Conservation (phyloP, 2,113 vertebrate genomes). For the Melanerpes formicivorus region DNA sequence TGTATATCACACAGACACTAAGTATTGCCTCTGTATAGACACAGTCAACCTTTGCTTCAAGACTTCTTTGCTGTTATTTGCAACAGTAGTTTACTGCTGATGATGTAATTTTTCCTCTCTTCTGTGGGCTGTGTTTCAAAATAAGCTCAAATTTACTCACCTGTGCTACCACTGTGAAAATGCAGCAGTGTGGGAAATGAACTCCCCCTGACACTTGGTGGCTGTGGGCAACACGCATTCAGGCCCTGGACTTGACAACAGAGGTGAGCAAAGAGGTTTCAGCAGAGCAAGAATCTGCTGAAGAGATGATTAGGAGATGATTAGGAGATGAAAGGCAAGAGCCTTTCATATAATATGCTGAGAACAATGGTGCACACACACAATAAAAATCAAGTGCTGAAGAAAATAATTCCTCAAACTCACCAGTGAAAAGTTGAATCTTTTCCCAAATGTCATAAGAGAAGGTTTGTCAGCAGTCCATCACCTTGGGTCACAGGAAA, state of each 20-base stretch:
- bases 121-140: constrained; percentile 50
- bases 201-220: neutral
- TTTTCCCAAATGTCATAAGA: neutral
- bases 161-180: neutral
- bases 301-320: no score
- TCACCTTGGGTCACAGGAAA: neutral
- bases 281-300: neutral
- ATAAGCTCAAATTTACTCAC: constrained; percentile 52
- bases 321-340: no score
- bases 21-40: constrained; percentile 68
- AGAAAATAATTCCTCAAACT: neutral
- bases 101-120: constrained; percentile 72
- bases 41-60: constrained; percentile 70
- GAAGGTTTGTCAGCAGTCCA: neutral
- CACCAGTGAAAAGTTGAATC: neutral
- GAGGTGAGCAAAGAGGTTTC: neutral
- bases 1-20: constrained; percentile 70
- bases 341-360: neutral
- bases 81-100: constrained; percentile 50
- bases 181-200: neutral
- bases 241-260: neutral
- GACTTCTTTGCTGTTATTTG: constrained; percentile 56
- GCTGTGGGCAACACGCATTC: neutral
- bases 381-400: neutral
- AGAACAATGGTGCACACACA: neutral